Percentiles rank a stretch among this genome's conserved stretches.
Evolutionary conservation across 2,888 invertebrate species (phyloP).

Genomic region (Sipha maydis): DNA sequence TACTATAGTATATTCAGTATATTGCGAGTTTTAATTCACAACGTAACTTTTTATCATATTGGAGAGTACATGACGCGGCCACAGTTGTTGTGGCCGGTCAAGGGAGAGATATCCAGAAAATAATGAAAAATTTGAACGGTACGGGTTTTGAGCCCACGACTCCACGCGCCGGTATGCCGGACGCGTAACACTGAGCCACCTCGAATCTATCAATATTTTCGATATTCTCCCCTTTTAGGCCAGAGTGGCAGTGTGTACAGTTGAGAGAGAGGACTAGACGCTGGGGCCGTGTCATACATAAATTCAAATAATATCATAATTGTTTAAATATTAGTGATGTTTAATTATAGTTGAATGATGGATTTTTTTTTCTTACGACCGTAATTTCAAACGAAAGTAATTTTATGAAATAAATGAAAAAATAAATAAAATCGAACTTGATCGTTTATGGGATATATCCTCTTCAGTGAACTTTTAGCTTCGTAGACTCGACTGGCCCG

Average conservation of each 20-base stretch:
- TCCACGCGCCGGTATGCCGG: too few species aligned
- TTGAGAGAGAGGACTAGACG: too few species aligned
- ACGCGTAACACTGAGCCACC: too few species aligned
- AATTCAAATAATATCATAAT: background rate
- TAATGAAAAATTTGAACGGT: too few species aligned
- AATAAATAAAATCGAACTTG: constrained; percentile 13
- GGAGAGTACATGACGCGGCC: too few species aligned
- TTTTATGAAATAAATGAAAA: background rate
- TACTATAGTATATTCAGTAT: too few species aligned
- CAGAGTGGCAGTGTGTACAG: too few species aligned
- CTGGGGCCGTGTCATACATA: too few species aligned
- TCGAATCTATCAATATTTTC: too few species aligned
- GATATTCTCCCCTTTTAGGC: too few species aligned
- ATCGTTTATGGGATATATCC: constrained; percentile 53
- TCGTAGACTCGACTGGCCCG: background rate
- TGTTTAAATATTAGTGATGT: background rate
- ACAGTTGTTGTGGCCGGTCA: too few species aligned
- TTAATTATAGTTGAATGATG: background rate
- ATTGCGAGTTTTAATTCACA: background rate
- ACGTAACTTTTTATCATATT: background rate
- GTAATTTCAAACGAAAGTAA: background rate
- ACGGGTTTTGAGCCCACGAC: background rate
- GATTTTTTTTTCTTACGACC: background rate
- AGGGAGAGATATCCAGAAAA: too few species aligned
- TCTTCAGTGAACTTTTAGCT: constrained; percentile 37